phyloP scores from a whole-genome alignment of 2,888 invertebrate species.

The Leucophenga maculata region DNA sequence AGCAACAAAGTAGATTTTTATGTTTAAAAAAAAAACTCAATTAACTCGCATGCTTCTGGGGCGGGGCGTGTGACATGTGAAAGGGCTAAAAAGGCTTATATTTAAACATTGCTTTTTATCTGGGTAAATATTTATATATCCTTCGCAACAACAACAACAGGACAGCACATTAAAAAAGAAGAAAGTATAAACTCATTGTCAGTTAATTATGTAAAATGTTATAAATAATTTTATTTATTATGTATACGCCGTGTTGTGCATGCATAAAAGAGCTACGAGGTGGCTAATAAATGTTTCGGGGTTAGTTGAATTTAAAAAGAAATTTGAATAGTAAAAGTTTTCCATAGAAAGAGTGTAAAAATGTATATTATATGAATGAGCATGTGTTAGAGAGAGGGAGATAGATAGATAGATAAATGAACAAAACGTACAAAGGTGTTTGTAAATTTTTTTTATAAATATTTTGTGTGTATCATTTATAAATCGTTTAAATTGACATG shows the following conservation, averaged over 20 bases:
- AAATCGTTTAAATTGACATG: too few species aligned
- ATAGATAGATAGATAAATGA: too few species aligned
- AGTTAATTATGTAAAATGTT: constrained; percentile 63
- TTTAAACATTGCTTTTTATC: neutral
- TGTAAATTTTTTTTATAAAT: too few species aligned
- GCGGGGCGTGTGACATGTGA: constrained; percentile 7
- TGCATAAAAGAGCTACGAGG: neutral
- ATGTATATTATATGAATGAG: too few species aligned
- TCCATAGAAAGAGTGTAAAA: too few species aligned
- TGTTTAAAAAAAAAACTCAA: constrained; percentile 49
- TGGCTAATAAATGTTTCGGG: neutral
- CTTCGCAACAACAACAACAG: neutral
- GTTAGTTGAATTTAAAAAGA: too few species aligned
- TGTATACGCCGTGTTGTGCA: neutral
- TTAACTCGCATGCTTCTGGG: neutral
- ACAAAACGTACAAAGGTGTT: too few species aligned
- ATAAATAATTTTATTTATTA: constrained; percentile 38
- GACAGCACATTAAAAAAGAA: constrained; percentile 33
- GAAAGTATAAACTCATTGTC: constrained; percentile 52
- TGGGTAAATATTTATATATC: neutral
- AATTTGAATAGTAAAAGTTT: too few species aligned
- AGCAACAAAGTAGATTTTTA: constrained; percentile 61
- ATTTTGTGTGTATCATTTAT: too few species aligned
- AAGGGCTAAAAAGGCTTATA: neutral
- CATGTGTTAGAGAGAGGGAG: too few species aligned